Evolutionary conservation across 2,797 vertebrate genomes (phyloP).

Genomic region (Lepidocolaptes lacrymiger): DNA sequence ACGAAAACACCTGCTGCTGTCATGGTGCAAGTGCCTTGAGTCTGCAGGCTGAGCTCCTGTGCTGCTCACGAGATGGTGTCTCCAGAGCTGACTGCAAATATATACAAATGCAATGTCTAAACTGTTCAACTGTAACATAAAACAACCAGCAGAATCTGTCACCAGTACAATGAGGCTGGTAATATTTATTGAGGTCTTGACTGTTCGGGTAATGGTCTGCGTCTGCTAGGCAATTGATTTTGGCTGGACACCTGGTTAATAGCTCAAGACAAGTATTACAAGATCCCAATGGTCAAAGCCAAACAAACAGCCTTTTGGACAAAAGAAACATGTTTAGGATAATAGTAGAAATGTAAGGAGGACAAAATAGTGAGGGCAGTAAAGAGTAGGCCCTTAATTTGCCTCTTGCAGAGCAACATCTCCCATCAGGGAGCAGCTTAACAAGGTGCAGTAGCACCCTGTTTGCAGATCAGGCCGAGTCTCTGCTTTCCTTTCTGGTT

Average conservation of each 20-base stretch:
- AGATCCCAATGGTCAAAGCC: constrained; percentile 23
- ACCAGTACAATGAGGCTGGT: constrained; percentile 35
- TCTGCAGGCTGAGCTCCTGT: neutral
- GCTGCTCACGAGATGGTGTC: neutral
- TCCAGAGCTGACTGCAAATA: constrained; percentile 20
- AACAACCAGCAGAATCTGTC: constrained; percentile 55
- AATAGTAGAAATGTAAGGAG: neutral
- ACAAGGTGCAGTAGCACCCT: neutral
- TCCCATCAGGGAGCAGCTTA: neutral
- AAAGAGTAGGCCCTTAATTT: neutral
- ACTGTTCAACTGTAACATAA: constrained; percentile 45
- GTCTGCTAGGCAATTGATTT: constrained; percentile 53
- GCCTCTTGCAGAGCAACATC: neutral
- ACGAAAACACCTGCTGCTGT: neutral
- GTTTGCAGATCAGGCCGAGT: neutral
- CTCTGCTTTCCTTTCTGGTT: neutral
- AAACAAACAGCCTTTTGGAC: neutral
- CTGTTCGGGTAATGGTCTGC: constrained; percentile 33
- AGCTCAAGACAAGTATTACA: constrained; percentile 32
- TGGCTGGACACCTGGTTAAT: constrained; percentile 58
- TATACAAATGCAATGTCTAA: constrained; percentile 51
- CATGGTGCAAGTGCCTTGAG: constrained; percentile 24
- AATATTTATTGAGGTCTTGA: constrained; percentile 71
- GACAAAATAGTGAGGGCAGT: neutral
- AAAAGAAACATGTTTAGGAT: neutral